Evolutionary conservation across 2,113 vertebrate genomes (phyloP).

Genomic region (Onychostruthus taczanowskii): DNA sequence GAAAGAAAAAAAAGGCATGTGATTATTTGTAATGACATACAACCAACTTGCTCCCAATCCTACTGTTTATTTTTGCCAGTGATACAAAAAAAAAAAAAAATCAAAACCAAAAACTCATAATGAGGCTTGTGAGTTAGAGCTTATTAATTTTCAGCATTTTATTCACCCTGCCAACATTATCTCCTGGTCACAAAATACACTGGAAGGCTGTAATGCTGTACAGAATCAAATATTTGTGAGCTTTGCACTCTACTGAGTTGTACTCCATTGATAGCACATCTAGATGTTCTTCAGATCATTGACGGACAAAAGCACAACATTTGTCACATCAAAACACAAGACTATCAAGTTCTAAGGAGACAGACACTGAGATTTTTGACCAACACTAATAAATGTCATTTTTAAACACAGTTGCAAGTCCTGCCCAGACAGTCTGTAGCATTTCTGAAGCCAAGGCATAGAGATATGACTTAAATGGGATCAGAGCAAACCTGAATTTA

Average conservation of each 20-base stretch:
- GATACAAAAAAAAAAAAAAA: background rate
- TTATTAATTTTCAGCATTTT: background rate
- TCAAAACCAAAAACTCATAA: background rate
- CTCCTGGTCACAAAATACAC: background rate
- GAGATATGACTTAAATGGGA: background rate
- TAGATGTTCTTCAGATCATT: background rate
- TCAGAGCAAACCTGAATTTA: background rate
- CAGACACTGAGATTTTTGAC: background rate
- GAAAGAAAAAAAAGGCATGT: background rate
- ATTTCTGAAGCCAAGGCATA: background rate
- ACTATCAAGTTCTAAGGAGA: background rate
- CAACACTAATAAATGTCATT: background rate
- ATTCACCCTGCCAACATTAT: background rate
- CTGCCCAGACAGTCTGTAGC: background rate
- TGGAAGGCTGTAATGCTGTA: background rate
- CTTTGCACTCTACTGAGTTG: background rate
- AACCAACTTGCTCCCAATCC: accelerated
- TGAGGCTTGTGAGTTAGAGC: background rate
- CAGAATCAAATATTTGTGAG: background rate
- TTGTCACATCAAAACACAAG: background rate
- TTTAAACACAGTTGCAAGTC: background rate
- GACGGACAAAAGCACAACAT: background rate
- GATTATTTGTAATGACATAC: background rate
- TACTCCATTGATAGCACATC: background rate
- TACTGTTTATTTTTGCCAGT: background rate